Conservation (phyloP, 2,797 vertebrate genomes). For the Cyprinodon diabolis region DNA sequence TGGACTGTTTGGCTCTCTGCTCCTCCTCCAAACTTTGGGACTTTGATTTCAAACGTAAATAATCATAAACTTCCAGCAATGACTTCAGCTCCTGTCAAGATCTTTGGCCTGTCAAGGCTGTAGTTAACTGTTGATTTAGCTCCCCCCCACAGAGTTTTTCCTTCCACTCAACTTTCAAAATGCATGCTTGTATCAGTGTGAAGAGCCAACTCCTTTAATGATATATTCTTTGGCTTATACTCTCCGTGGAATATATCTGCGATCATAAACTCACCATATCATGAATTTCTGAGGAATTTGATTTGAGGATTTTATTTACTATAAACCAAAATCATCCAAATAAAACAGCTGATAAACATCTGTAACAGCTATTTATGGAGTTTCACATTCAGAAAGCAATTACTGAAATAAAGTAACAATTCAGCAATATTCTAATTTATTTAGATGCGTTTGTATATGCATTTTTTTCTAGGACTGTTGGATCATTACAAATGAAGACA, state of each 20-base stretch:
- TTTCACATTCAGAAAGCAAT: background rate
- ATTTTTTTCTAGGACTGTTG: conserved; percentile 23
- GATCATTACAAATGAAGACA: conserved; percentile 32
- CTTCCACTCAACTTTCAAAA: background rate
- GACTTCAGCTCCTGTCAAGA: background rate
- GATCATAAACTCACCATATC: background rate
- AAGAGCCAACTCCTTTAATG: background rate
- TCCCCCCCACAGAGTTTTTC: background rate
- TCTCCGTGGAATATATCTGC: background rate
- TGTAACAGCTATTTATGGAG: background rate
- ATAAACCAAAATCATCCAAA: no score
- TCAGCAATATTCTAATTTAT: background rate
- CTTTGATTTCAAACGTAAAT: background rate
- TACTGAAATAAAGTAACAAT: background rate
- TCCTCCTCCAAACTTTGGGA: background rate
- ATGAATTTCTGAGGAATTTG: background rate
- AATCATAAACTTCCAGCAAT: background rate
- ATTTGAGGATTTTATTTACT: background rate
- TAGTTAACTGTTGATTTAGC: background rate
- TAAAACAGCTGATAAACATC: background rate
- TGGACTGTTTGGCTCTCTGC: background rate
- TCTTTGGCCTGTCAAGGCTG: background rate
- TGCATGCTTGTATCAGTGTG: background rate
- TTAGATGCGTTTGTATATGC: conserved; percentile 12
- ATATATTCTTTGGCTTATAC: background rate